Evolutionary conservation across 2,113 vertebrate species (phyloP), one percentile per base, ranked within the genome.

Genomic region (Melanocharis versteri): DNA sequence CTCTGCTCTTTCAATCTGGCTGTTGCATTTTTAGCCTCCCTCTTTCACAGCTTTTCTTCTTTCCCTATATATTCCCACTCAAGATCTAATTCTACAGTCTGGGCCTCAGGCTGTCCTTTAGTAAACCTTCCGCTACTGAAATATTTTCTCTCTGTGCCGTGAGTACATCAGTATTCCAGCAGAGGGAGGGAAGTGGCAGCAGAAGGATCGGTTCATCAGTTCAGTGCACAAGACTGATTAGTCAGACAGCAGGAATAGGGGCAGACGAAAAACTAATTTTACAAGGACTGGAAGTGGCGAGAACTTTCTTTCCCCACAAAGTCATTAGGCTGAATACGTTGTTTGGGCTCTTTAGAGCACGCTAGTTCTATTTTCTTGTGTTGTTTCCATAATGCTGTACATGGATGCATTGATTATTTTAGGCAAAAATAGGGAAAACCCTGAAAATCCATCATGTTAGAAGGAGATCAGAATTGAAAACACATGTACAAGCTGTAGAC

Each of bases 181-280:
- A 97, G 93, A 94, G 90, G 93, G 95, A 97, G 96, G 92, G 94
- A 56, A 95, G 90, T 13, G 76, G 77, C 96, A 97, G 85, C 76
- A 95, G 72, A 85, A 95, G 87, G 93, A 66, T 86, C 80, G 82
- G 96, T 95, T 93, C 86, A 94, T 88, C 91, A 93, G 65, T 87
- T 96, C 90, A 87, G 12, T 57, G 70, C 84, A 89, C 91, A 81
- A 93, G 78, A 75, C 70, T 8, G 40, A 83, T 88, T 87, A 94
- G 75, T 91, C 82, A 87, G 87, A 96, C 53, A 77, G 83, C 53
- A 95, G 89, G 57, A 95, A 93, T n/a, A 95, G 71, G 23, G 78
- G 69, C 39, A 90, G 65, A 60, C 64, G 48, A 93, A 94, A 95
- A 95, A 89, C 75, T 82, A 10, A 84, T 95, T 82, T 95, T 94